phyloP scores from a whole-genome alignment of 2,888 invertebrate species.

The Pachliopta kotzebuea region DNA sequence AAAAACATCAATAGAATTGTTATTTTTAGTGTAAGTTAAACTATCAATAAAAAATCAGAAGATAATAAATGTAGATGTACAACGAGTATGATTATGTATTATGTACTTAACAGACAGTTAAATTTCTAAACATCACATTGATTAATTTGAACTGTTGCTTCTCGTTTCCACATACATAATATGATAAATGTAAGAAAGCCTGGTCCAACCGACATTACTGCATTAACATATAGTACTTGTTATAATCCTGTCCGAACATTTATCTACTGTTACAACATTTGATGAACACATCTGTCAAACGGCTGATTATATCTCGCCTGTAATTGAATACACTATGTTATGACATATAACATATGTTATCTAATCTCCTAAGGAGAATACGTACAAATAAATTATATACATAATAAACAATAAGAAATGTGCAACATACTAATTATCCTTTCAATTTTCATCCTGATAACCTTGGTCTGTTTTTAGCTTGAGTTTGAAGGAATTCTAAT shows the following conservation, averaged over 20 bases:
- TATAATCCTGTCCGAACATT: conserved; percentile 11
- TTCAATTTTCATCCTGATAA: too few relatives aligned
- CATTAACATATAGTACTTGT: conserved; percentile 13
- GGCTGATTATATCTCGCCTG: conserved; percentile 11
- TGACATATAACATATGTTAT: conserved; percentile 1
- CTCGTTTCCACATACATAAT: conserved; percentile 8
- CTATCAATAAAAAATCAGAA: too few relatives aligned
- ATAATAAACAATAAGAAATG: too few relatives aligned
- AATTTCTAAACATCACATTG: conserved; percentile 10
- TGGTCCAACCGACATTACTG: background rate
- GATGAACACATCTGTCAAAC: conserved; percentile 22
- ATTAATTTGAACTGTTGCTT: conserved; percentile 15
- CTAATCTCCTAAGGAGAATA: background rate
- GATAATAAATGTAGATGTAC: too few relatives aligned
- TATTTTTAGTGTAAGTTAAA: too few relatives aligned
- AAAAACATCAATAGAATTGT: too few relatives aligned
- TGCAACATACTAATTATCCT: too few relatives aligned
- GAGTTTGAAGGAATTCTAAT: too few relatives aligned
- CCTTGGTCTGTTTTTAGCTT: too few relatives aligned
- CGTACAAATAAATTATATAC: too few relatives aligned
- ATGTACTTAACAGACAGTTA: conserved; percentile 1
- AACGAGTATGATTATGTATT: background rate
- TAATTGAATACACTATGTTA: conserved; percentile 12
- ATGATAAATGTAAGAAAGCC: conserved; percentile 27
- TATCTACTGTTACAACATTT: conserved; percentile 18